These are phyloP conservation scores for Luperina testacea DNA, from an alignment of 2,888 invertebrate species.

Conservation along the genomic window DNA sequence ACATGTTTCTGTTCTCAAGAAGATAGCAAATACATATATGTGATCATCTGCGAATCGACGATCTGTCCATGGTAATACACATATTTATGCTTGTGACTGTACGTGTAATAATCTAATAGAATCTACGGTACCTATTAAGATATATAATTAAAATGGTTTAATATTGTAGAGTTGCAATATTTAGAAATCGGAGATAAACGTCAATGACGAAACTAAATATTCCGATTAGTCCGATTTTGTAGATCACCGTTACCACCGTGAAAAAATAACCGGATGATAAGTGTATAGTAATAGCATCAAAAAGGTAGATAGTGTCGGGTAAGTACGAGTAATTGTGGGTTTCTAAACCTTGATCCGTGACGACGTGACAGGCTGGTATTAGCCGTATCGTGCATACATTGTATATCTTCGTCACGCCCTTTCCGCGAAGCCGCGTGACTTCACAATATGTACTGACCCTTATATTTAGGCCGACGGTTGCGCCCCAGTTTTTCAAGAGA, in stretches of 20 bases:
- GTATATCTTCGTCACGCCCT: constrained; percentile 59
- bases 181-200: neutral
- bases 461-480: constrained; percentile 64
- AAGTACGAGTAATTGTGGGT: constrained; percentile 7
- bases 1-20: too few species aligned
- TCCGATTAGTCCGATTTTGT: neutral
- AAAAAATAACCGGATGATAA: neutral
- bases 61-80: too few species aligned
- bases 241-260: neutral
- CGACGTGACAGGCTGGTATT: constrained; percentile 37
- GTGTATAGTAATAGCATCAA: neutral
- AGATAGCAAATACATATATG: too few species aligned
- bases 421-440: constrained; percentile 65
- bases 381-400: constrained; percentile 51
- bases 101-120: neutral
- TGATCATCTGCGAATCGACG: too few species aligned
- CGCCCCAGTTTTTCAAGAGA: constrained; percentile 68
- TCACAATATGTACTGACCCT: constrained; percentile 70
- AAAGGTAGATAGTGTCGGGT: neutral
- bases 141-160: neutral
- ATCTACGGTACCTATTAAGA: neutral
- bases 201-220: neutral
- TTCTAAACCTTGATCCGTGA: constrained; percentile 44
- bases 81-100: neutral
- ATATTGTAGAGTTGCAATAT: neutral